phyloP scores from a whole-genome alignment of 1,140 invertebrate species.

The Ceratoteleas bidentatus region DNA sequence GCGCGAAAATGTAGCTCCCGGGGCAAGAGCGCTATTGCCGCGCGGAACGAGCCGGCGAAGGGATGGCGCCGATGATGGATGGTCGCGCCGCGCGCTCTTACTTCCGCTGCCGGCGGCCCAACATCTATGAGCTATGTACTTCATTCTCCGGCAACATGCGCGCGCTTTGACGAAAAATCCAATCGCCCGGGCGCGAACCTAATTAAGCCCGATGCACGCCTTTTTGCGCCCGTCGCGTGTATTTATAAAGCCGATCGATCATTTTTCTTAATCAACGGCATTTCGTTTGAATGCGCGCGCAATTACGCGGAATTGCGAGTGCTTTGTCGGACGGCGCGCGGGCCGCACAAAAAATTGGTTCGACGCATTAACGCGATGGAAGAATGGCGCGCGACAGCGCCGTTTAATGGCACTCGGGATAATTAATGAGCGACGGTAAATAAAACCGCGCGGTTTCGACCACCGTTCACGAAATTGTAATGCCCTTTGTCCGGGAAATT shows the following conservation, averaged over 20 bases:
- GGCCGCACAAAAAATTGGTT: not conserved
- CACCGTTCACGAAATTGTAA: no score
- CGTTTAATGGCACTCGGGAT: constrained; percentile 4
- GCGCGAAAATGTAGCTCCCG: constrained; percentile 69
- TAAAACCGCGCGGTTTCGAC: constrained; percentile 6
- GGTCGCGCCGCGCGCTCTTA: constrained; percentile 46
- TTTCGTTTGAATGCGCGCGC: constrained; percentile 4
- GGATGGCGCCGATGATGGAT: constrained; percentile 66
- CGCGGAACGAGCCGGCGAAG: constrained; percentile 65
- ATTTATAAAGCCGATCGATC: constrained; percentile 13
- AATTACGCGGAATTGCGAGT: not conserved
- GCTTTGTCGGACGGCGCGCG: no score
- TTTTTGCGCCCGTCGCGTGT: constrained; percentile 8
- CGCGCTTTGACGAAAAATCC: constrained; percentile 49
- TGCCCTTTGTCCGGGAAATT: no score
- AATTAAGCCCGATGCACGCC: constrained; percentile 31
- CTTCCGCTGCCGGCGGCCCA: constrained; percentile 49
- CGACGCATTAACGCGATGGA: not conserved
- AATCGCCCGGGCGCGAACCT: constrained; percentile 35
- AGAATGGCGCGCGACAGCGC: not conserved
- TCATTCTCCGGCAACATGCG: constrained; percentile 40
- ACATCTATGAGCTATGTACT: constrained; percentile 51
- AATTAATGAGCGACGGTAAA: constrained; percentile 42
- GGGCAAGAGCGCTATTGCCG: constrained; percentile 68
- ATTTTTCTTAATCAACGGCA: constrained; percentile 1